Percentiles rank a stretch among this genome's conserved stretches.
These are phyloP conservation scores for Heliconius congener DNA, from an alignment of 1,140 invertebrate species.

Conservation along the genomic window DNA sequence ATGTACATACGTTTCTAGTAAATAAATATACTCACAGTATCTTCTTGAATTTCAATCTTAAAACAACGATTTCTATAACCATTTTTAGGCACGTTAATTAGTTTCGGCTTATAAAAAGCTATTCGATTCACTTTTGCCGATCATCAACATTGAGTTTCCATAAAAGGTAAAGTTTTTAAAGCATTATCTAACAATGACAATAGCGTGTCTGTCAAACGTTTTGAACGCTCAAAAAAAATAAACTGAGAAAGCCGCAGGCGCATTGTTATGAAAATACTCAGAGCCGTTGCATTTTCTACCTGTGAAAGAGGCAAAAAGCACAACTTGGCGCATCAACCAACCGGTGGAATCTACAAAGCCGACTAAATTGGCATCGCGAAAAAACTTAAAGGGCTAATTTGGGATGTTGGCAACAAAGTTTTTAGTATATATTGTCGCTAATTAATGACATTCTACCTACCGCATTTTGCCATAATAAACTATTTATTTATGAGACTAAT, in stretches of 20 bases:
- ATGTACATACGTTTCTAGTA: background rate
- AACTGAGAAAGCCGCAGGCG: constrained; percentile 71
- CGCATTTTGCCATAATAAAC: constrained; percentile 39
- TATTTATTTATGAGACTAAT: background rate
- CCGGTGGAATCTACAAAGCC: constrained; percentile 61
- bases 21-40: background rate
- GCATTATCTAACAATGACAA: constrained; percentile 75
- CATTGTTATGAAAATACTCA: constrained; percentile 79
- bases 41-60: background rate
- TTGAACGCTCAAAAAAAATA: constrained; percentile 67
- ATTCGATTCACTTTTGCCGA: constrained; percentile 55
- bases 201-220: constrained; percentile 76
- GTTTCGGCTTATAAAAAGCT: constrained; percentile 41
- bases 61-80: constrained; percentile 12
- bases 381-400: constrained; percentile 73
- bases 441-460: constrained; percentile 59
- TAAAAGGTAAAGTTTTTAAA: constrained; percentile 69
- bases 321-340: constrained; percentile 68
- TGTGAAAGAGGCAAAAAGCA: constrained; percentile 70
- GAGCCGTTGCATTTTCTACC: constrained; percentile 76
- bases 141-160: constrained; percentile 70
- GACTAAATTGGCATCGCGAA: constrained; percentile 72
- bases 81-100: constrained; percentile 53
- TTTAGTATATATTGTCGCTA: constrained; percentile 60
- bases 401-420: constrained; percentile 66